Evolutionary conservation across 2,888 invertebrate species (phyloP), one percentile per base, ranked within the genome.

Genomic region (Acronicta alni): DNA sequence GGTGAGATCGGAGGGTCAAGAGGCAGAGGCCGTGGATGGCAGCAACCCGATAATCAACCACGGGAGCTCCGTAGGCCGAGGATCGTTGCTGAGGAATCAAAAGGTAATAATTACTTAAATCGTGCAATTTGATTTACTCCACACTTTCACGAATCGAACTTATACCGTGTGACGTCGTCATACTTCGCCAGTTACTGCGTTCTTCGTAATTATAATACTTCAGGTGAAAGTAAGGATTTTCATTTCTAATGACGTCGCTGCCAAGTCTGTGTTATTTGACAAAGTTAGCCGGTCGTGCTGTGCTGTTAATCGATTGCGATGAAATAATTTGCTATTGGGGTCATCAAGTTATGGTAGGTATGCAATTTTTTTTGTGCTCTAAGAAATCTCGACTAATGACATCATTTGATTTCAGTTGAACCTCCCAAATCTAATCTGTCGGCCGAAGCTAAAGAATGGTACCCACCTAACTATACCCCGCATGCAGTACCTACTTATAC

Each of bases 371-470:
- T 57, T 48, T 52, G 56, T 30, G 46, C n/a, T n/a, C n/a, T n/a
- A 54, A 58, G 61, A 64, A 59, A 38, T 46, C 43, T 49, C 57
- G 67, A 62, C 26, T 72, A 43, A 71, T 44, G 37, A 44, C n/a
- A 30, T 35, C 57, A 46, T 49, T 76, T 73, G 66, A 61, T 77
- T 75, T 30, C 77, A 91, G 90, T 80, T 63, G 92, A 92, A 70
- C 82, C 87, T 69, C 83, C 91, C 17, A 93, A 91, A 75, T 94
- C 94, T 16, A 94, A 85, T 18, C 77, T 95, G 64, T 95, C 95
- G 44, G 95, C 93, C 15, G 95, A 95, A 55, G 96, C 96, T 23
- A 94, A 95, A 73, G 96, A 95, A 87, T 96, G 95, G 95, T 95
- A 93, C 77, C 95, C 95, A 51, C 90, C 94, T 17, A 95, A 94